These are phyloP conservation scores for Ips typographus DNA, from an alignment of 1,140 invertebrate genomes.

Conservation along the genomic window DNA sequence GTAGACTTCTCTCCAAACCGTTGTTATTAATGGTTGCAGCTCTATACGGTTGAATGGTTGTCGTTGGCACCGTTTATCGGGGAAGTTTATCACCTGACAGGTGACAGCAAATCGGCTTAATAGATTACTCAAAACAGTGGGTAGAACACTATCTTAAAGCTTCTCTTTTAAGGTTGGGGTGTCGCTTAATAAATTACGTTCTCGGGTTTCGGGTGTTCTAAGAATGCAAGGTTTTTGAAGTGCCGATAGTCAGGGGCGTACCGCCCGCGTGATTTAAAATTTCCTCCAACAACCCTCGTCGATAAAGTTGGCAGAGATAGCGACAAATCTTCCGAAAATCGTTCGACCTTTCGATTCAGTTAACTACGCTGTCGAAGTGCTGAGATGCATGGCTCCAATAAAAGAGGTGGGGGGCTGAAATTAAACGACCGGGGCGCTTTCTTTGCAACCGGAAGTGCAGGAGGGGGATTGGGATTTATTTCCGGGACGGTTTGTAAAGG, in stretches of 20 bases:
- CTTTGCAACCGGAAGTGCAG: background rate
- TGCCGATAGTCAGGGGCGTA: too few species aligned
- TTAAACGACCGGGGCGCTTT: slow-evolving; percentile 8
- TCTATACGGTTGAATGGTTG: background rate
- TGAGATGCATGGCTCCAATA: slow-evolving; percentile 18
- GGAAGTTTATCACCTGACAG: slow-evolving; percentile 22
- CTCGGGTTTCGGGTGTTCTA: background rate
- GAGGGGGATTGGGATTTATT: background rate
- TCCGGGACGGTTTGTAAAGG: slow-evolving; percentile 16
- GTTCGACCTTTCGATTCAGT: slow-evolving; percentile 12
- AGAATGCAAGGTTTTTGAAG: background rate
- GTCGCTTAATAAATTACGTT: slow-evolving; percentile 22
- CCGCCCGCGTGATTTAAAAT: too few species aligned
- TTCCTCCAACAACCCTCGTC: too few species aligned
- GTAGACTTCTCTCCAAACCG: too few species aligned
- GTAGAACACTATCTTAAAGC: slow-evolving; percentile 26
- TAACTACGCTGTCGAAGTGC: slow-evolving; percentile 21
- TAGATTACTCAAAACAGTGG: slow-evolving; percentile 31
- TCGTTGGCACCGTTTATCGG: slow-evolving; percentile 8
- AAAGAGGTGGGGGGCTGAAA: slow-evolving; percentile 1
- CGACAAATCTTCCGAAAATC: slow-evolving; percentile 7
- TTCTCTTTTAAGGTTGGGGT: slow-evolving; percentile 6
- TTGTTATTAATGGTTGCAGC: background rate
- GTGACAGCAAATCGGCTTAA: slow-evolving; percentile 27
- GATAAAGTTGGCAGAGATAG: background rate